Evolutionary conservation across 2,113 vertebrate species (phyloP).

Genomic region (Equus quagga): DNA sequence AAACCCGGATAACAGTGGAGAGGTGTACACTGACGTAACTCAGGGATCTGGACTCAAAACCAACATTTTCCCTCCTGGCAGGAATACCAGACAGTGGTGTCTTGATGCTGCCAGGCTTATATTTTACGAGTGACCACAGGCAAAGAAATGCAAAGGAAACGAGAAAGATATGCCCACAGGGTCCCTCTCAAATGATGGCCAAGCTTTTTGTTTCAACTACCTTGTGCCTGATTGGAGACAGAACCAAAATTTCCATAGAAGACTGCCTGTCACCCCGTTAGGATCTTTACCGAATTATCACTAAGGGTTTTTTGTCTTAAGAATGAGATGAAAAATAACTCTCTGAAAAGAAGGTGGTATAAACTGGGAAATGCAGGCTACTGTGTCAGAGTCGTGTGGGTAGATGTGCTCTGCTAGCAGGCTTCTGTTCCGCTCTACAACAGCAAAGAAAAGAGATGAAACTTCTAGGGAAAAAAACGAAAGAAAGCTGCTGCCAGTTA

Average conservation of each 20-base stretch:
- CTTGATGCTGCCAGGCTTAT: slow-evolving; percentile 48
- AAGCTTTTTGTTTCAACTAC: neutral
- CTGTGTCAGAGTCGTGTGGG: neutral
- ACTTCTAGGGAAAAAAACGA: neutral
- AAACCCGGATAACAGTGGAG: neutral
- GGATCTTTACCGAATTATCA: neutral
- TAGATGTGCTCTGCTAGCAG: neutral
- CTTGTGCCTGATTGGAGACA: neutral
- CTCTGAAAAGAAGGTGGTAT: neutral
- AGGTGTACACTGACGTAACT: neutral
- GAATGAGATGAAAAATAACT: neutral
- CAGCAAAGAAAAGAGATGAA: neutral
- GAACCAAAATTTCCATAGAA: neutral
- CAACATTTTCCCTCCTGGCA: neutral
- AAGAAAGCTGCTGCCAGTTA: neutral
- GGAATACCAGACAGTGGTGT: slow-evolving; percentile 29
- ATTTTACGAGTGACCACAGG: neutral
- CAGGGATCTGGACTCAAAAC: slow-evolving; percentile 45
- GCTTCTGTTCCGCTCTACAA: neutral
- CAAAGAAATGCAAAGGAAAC: neutral
- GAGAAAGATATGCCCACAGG: neutral
- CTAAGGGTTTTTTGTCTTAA: neutral
- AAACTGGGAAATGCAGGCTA: neutral
- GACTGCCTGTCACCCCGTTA: neutral
- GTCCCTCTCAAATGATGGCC: neutral